A percentile compares a stretch with the other conserved stretches of the same genome.
phyloP scores from a whole-genome alignment of 2,113 vertebrate genomes.

The Felis chaus region DNA sequence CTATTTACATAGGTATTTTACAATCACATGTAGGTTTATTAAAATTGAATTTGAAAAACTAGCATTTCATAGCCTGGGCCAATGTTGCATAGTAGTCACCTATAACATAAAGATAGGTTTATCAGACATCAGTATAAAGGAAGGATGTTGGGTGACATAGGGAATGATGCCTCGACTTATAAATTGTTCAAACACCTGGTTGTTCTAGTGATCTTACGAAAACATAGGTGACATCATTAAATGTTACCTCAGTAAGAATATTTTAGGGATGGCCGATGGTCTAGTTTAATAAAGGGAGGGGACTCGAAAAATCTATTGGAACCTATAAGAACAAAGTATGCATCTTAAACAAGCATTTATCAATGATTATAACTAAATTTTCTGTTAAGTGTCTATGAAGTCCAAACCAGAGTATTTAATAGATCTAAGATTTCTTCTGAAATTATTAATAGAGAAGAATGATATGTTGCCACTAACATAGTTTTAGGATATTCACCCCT shows the following conservation, averaged over 20 bases:
- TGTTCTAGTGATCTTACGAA: not conserved
- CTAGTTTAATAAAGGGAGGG: not conserved
- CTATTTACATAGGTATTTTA: not conserved
- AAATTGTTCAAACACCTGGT: not conserved
- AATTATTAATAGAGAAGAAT: not conserved
- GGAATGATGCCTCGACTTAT: not conserved
- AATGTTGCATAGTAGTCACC: not conserved
- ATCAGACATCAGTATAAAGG: not conserved
- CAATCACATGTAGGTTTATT: not conserved
- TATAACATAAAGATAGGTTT: not conserved
- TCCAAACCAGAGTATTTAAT: not conserved
- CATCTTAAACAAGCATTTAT: not conserved
- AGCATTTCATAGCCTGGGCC: not conserved
- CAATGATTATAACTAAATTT: not conserved
- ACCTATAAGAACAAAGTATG: not conserved
- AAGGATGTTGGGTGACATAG: not conserved
- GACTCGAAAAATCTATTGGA: not conserved
- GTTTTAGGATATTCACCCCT: not conserved
- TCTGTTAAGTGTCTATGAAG: not conserved
- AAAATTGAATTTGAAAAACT: not conserved
- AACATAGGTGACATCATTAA: not conserved
- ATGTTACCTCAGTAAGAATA: not conserved
- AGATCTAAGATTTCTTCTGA: not conserved
- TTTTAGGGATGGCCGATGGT: not conserved
- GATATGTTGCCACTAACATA: not conserved